Base-by-base conservation (phyloP, 1,140 invertebrate genomes). In the Drosophila parvula region DNA sequence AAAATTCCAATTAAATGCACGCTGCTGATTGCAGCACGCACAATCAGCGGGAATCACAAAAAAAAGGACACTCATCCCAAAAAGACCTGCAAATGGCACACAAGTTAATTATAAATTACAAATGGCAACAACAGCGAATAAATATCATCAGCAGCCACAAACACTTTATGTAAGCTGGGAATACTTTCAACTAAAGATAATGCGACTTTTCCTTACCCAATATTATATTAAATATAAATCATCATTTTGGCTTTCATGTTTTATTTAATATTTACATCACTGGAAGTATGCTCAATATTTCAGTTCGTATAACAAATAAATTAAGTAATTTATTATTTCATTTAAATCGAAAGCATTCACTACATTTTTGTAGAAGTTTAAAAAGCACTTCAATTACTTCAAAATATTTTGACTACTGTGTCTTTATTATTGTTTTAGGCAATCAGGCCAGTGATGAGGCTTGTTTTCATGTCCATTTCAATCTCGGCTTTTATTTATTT, bases 1-100 rank as follows among this genome's bases (percentile, higher is more conserved):
- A 74, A 79, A 89, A 82, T 88, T 58, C 60, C 83, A 86, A 88
- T 86, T 86, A 88, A 83, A 83, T 77, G 79, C 79, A 88, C 63
- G 82, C 47, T 38, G 62, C 78, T 73, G 44, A 69, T 65, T 81
- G 74, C 48, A 48, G 38, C 10, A 53, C 47, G 47, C 38, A 69
- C 36, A 47, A 47, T 62, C 63, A 47, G 63, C 27, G 22, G 12
- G 36, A 50, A 28, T n/a, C 32, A 6, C 11, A 12, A 32, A 28
- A 70, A 70, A 70, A 55, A 40, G 32, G 60, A 38, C 56, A 43
- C 55, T 78, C 38, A 56, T 32, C 41, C 38, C 34, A 12, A 22
- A 38, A 41, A 71, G 60, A 55, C 65, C 77, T 79, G 76, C 50
- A 78, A 80, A 78, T 65, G 63, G 56, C 81, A 80, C 74, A 80